Base-by-base conservation (phyloP, 2,113 vertebrate species). In the Cyanistes caeruleus region DNA sequence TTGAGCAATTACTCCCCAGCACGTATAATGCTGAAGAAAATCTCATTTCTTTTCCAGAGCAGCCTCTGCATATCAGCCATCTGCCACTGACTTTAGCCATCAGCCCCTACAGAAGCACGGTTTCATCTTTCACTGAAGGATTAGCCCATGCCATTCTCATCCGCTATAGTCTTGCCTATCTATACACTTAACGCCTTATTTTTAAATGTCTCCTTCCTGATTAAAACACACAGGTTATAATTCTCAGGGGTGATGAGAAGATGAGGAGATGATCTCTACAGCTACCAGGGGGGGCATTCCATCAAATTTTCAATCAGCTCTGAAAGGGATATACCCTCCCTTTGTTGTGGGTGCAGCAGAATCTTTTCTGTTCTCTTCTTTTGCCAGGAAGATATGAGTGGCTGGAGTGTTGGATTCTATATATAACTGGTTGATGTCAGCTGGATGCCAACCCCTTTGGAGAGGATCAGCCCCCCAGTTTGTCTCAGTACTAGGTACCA, bases 371-470 rank as follows among this genome's bases (percentile, higher is more conserved):
- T 93, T 97, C 97, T 97, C 96, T 95, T 95, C 97, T 98, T 97
- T 97, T 14, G 87, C 98, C 97, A 98, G 97, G 98, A 97, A 98
- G 97, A 98, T 98, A 97, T 98, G 98, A 98, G 98, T 97, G 97
- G 97, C 95, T 98, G 92, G 97, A 98, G 97, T 98, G 98, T 97
- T 97, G 97, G 97, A 94, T 86, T 97, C 99, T 99, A 99, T 99
- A 99, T 99, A 98, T 99, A 99, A 98, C 97, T 96, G 94, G 97
- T 98, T 99, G 99, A 99, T 99, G 99, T 99, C 99, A 99, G 98
- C 98, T 97, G 97, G 98, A 99, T 99, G 98, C 98, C 98, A 98
- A 95, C 97, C 97, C 98, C 98, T 97, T 97, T 97, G 97, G 97
- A 98, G 97, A 98, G 97, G 97, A 97, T 97, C 98, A 98, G 97